Evolutionary conservation across 2,888 invertebrate species (phyloP), one percentile per base, ranked within the genome.

Genomic region (Drosophila paramelanica): DNA sequence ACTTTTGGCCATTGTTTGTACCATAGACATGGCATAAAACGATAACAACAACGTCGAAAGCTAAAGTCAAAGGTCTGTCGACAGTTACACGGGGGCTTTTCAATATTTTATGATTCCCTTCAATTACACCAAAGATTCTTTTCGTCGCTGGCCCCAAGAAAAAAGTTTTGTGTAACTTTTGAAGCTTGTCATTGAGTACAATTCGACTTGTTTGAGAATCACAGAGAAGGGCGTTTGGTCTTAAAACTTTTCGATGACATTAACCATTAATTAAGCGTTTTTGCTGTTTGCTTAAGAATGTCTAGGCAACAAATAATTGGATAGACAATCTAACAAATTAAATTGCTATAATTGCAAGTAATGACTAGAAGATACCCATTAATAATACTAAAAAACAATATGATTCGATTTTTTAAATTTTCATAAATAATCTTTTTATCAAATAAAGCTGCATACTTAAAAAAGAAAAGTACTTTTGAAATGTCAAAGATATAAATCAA

Each of bases 11-110:
- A 68, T 81, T 71, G 77, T 27, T 77, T 78, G 67, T 45, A 52
- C 67, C 61, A 53, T 78, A 72, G 81, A 81, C 81, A 77, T 79
- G 81, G 66, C 73, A 80, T 67, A 60, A 67, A 81, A 70, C 65
- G 57, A 77, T 72, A 72, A 64, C 73, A 51, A 58, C 73, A 67
- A 60, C 68, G 57, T 70, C 65, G 71, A 62, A 66, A 51, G 58
- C 67, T 64, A 41, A 61, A 74, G 66, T 53, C 67, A 70, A 70
- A 74, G 53, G 71, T 73, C 69, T 59, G 46, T 14, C 27, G 56
- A 65, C 31, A 38, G 13, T 25, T 42, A 23, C 25, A 27, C 36
- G n/a, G 13, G 33, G 59, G 42, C 33, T 60, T 41, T 53, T 46
- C 38, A 14, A 17, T 47, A 14, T 50, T 55, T 58, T 51, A 61